Conservation (phyloP, 2,113 vertebrate genomes). For the human region DNA sequence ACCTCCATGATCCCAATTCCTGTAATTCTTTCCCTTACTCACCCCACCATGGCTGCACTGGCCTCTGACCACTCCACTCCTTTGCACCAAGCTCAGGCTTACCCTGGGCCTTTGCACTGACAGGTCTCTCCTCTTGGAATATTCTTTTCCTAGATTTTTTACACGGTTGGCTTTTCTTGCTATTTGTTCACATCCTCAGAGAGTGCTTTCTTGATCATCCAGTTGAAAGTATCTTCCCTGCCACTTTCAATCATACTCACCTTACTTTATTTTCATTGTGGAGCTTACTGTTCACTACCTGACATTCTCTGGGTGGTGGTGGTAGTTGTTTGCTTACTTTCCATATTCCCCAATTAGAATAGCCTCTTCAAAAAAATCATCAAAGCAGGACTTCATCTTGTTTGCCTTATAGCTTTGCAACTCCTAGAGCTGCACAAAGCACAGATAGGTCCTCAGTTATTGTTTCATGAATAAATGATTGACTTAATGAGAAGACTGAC, state of each 20-base stretch:
- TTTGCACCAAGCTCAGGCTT: background rate
- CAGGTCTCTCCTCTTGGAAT: background rate
- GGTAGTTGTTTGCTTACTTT: background rate
- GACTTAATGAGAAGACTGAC: background rate
- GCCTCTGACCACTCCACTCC: background rate
- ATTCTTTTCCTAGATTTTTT: background rate
- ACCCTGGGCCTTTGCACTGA: background rate
- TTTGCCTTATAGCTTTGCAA: background rate
- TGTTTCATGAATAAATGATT: background rate
- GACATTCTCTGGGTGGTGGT: background rate
- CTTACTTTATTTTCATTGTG: background rate
- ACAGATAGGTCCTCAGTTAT: background rate
- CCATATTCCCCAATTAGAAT: background rate
- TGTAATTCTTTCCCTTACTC: background rate
- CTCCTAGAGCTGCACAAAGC: background rate
- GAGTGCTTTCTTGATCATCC: background rate
- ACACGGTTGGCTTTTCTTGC: background rate
- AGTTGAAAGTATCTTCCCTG: background rate
- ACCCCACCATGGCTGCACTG: background rate
- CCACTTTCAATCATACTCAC: rapidly evolving
- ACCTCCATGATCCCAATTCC: background rate
- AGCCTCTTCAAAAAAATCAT: background rate
- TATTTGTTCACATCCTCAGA: background rate
- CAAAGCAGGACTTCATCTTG: background rate
- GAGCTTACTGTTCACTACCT: background rate